Conservation (phyloP, 2,113 vertebrate species). For the Erpornis zantholeuca region DNA sequence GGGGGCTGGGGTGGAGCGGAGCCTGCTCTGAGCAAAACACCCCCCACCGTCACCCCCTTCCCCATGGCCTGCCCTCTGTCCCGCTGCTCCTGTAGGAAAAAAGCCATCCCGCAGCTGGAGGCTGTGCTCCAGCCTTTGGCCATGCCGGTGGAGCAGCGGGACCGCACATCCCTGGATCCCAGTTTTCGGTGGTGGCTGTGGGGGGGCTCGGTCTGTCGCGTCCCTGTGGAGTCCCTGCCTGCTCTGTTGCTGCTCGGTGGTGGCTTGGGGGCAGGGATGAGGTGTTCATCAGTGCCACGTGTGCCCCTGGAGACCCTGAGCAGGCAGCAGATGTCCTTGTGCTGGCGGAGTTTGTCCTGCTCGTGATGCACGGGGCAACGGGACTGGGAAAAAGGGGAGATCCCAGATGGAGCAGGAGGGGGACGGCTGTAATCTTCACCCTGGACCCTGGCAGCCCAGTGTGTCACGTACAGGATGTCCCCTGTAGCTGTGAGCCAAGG, state of each 20-base stretch:
- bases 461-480: neutral
- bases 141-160: neutral
- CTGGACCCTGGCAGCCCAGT: neutral
- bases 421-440: rapidly evolving
- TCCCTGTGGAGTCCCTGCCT: neutral
- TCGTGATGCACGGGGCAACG: rapidly evolving
- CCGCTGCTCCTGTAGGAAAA: neutral
- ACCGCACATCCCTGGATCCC: too few species aligned
- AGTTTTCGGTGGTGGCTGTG: neutral
- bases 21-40: neutral
- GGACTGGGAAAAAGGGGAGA: rapidly evolving
- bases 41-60: neutral
- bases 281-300: rapidly evolving
- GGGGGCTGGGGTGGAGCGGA: neutral
- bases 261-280: neutral
- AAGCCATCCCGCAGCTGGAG: neutral
- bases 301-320: neutral
- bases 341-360: neutral
- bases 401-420: neutral
- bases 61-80: neutral
- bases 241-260: neutral
- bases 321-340: neutral
- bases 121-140: neutral
- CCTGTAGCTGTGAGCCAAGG: neutral
- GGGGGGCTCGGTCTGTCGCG: rapidly evolving